Conservation (phyloP, 2,888 invertebrate species). For the Sicus ferrugineus region DNA sequence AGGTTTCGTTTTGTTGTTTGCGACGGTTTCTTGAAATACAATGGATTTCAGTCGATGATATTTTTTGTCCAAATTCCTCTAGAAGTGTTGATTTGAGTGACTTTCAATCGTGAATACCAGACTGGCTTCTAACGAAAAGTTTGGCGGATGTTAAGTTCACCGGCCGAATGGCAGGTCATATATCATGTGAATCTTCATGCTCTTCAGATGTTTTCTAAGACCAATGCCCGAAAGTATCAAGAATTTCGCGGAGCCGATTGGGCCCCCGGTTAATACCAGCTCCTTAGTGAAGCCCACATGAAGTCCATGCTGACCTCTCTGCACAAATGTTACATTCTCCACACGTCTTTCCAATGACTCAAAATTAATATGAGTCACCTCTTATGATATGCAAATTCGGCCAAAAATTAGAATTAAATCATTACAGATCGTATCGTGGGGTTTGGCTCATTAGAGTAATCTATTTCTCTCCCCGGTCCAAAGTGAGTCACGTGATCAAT, state of each 20-base stretch:
- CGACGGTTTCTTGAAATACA: constrained; percentile 27
- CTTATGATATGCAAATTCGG: constrained; percentile 69
- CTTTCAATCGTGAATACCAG: constrained; percentile 19
- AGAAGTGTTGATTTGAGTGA: constrained; percentile 24
- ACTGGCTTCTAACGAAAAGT: constrained; percentile 15
- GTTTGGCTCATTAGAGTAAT: constrained; percentile 64
- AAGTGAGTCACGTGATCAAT: constrained; percentile 39
- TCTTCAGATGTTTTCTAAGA: constrained; percentile 42
- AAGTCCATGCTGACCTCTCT: constrained; percentile 62
- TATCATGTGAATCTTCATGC: constrained; percentile 45
- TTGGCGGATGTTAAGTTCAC: too few relatives aligned
- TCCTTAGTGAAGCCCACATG: constrained; percentile 45
- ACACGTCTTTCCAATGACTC: constrained; percentile 63
- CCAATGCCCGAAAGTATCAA: constrained; percentile 55
- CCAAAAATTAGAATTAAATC: constrained; percentile 75
- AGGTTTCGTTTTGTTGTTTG: constrained; percentile 24
- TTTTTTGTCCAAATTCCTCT: constrained; percentile 24
- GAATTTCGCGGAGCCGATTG: constrained; percentile 50
- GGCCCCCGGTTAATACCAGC: constrained; percentile 51
- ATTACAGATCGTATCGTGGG: constrained; percentile 69
- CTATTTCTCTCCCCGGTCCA: constrained; percentile 61
- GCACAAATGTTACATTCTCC: constrained; percentile 63
- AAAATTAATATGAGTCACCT: constrained; percentile 67
- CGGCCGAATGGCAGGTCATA: constrained; percentile 68
- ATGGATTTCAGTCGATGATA: constrained; percentile 31